phyloP scores from a whole-genome alignment of 1,140 invertebrate genomes.

The Ceratosolen solmsi region DNA sequence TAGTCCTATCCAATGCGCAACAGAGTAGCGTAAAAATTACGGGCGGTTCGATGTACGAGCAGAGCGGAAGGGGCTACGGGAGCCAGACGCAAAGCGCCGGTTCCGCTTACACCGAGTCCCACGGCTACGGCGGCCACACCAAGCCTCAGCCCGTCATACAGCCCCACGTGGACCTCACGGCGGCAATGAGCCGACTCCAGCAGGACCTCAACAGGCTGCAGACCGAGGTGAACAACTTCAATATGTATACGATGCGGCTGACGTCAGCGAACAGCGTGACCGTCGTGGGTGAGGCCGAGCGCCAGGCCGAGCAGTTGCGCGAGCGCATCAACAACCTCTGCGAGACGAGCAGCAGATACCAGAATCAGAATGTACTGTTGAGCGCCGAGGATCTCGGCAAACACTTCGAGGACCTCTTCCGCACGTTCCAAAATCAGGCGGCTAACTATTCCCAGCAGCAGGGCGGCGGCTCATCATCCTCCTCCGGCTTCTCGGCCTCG shows the following conservation, averaged over 20 bases:
- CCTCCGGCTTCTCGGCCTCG: background rate
- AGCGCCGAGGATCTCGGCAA: conserved; percentile 23
- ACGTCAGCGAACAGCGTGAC: conserved; percentile 22
- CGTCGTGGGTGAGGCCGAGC: background rate
- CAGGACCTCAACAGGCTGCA: conserved; percentile 42
- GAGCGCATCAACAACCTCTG: conserved; percentile 29
- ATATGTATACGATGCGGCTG: conserved; percentile 31
- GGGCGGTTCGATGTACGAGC: conserved; percentile 5
- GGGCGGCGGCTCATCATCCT: no score
- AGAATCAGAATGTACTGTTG: conserved; percentile 5
- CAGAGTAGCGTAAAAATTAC: background rate
- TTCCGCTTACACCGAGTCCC: background rate
- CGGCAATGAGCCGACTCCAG: conserved; percentile 1
- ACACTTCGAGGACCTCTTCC: conserved; percentile 8
- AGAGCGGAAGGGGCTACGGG: background rate
- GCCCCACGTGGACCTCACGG: conserved; percentile 39
- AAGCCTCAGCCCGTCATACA: background rate
- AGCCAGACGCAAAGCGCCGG: background rate
- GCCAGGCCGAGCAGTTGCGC: conserved; percentile 2
- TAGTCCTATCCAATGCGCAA: background rate
- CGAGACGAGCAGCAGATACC: conserved; percentile 30
- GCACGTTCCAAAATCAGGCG: conserved; percentile 23
- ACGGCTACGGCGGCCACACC: background rate
- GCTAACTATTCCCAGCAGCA: background rate
- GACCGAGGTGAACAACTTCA: conserved; percentile 39